phyloP scores from a whole-genome alignment of 2,797 vertebrate genomes.

The Avahi laniger region DNA sequence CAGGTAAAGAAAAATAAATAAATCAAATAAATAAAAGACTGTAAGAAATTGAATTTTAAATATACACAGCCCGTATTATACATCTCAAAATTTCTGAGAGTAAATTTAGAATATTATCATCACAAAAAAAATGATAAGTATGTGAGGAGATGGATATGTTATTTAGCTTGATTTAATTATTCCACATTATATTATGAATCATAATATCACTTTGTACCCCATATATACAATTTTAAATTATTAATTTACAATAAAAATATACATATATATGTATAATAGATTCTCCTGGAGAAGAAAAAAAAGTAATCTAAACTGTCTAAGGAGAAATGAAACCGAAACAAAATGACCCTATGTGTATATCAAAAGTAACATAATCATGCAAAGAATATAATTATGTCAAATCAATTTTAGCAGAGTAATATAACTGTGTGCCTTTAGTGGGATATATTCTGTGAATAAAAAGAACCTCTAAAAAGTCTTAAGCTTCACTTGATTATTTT shows the following conservation, averaged over 20 bases:
- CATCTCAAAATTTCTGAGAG: neutral
- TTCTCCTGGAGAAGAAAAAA: neutral
- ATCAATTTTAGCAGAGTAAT: neutral
- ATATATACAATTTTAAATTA: neutral
- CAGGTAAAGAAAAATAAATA: neutral
- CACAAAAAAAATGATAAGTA: neutral
- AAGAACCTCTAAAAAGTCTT: neutral
- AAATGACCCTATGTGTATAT: neutral
- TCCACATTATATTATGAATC: neutral
- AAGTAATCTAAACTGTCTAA: neutral
- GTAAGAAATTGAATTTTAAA: neutral
- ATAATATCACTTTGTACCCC: neutral
- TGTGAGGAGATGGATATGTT: neutral
- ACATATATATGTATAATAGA: neutral
- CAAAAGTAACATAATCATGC: neutral
- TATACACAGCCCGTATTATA: neutral
- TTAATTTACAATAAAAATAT: neutral
- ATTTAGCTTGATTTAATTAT: neutral
- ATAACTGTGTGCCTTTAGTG: neutral
- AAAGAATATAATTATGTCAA: conserved; percentile 25
- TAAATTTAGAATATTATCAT: neutral
- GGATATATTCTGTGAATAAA: neutral
- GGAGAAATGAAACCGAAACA: neutral
- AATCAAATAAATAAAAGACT: neutral
- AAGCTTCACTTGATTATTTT: neutral